Percentiles rank a stretch among this genome's conserved stretches.
Evolutionary conservation across 2,113 vertebrate genomes (phyloP).

Genomic region (Amphiprion percula): DNA sequence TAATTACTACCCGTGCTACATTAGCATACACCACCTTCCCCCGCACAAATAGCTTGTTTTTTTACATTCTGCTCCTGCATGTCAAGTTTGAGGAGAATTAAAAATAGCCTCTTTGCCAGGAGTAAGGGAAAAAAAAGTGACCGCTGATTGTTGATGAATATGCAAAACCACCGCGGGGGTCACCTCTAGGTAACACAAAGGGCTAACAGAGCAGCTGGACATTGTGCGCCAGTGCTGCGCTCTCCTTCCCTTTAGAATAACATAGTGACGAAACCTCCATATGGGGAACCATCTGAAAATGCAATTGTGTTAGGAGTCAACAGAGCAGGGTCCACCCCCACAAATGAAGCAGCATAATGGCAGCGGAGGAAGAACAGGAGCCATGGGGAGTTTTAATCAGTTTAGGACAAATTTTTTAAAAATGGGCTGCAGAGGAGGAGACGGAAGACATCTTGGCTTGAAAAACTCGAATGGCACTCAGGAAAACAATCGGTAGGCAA

Average conservation of each 20-base stretch:
- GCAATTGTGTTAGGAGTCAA: constrained; percentile 78
- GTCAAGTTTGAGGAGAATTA: constrained; percentile 49
- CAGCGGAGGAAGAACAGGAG: constrained; percentile 45
- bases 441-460: constrained; percentile 24
- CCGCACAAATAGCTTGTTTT: constrained; percentile 46
- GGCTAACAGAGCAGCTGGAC: constrained; percentile 78
- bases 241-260: constrained; percentile 62
- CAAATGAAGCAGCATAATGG: constrained; percentile 50
- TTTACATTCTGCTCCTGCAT: constrained; percentile 39
- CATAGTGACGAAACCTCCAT: constrained; percentile 69
- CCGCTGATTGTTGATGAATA: constrained; percentile 73
- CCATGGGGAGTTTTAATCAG: constrained; percentile 51
- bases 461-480: constrained; percentile 17
- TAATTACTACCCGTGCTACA: constrained; percentile 22
- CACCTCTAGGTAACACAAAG: constrained; percentile 77
- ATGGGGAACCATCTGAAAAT: constrained; percentile 78
- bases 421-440: constrained; percentile 32
- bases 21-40: constrained; percentile 12
- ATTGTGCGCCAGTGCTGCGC: constrained; percentile 49
- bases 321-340: constrained; percentile 70
- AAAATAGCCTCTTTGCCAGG: constrained; percentile 70
- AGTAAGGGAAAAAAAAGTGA: constrained; percentile 35
- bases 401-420: constrained; percentile 45
- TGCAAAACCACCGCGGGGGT: constrained; percentile 74
- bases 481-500: constrained; percentile 17